These are phyloP conservation scores for Chalcis sispes DNA, from an alignment of 2,888 invertebrate species.

Conservation along the genomic window DNA sequence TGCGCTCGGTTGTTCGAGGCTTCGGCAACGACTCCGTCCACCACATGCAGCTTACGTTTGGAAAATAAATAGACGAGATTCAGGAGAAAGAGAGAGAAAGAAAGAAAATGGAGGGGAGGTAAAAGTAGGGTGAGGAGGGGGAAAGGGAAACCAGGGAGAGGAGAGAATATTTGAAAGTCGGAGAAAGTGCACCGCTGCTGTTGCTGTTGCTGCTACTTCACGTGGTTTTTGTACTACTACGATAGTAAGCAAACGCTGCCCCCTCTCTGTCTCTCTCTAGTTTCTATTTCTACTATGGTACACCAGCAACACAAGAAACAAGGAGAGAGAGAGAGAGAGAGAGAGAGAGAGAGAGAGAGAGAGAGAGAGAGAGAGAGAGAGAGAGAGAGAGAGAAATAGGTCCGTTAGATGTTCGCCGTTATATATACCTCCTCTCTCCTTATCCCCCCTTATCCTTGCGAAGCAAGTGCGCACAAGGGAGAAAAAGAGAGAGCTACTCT, in stretches of 20 bases:
- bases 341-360: constrained; percentile 12
- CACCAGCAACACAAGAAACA: background rate
- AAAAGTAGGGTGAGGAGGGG: background rate
- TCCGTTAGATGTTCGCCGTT: constrained; percentile 26
- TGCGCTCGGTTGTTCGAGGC: constrained; percentile 16
- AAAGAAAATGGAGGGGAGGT: too few species aligned
- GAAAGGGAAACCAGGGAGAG: background rate
- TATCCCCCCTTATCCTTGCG: constrained; percentile 1
- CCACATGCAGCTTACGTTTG: too few species aligned
- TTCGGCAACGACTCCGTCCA: background rate
- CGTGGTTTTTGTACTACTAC: too few species aligned
- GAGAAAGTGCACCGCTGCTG: constrained; percentile 69
- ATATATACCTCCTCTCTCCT: too few species aligned
- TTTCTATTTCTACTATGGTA: constrained; percentile 55
- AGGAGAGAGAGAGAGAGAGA: background rate
- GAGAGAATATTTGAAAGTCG: constrained; percentile 73
- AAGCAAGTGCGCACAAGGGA: too few species aligned
- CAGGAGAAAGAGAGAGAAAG: too few species aligned
- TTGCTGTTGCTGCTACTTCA: too few species aligned
- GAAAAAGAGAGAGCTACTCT: too few species aligned
- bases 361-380: constrained; percentile 1
- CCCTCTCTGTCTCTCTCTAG: constrained; percentile 35
- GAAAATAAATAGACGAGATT: too few species aligned
- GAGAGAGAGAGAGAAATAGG: constrained; percentile 9
- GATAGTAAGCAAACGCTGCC: background rate